Percentiles rank a stretch among this genome's conserved stretches.
Evolutionary conservation across 2,888 invertebrate species (phyloP).

Genomic region (Troglohyphantes excavatus): DNA sequence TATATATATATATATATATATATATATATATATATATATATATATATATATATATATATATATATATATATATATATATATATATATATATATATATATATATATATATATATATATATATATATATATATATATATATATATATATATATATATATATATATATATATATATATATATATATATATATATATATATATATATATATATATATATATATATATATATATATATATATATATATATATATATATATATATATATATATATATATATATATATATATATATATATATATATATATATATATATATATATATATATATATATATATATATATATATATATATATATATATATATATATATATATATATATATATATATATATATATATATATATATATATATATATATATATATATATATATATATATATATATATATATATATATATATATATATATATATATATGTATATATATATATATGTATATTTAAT

Average conservation of each 20-base stretch:
- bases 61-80: conserved; percentile 13
- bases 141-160: conserved; percentile 14
- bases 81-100: no score
- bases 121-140: no score
- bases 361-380: neutral
- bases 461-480: no score
- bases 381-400: no score
- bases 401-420: no score
- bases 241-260: conserved; percentile 43
- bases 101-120: no score
- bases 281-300: conserved; percentile 31
- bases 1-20: no score
- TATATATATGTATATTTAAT: no score
- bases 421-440: no score
- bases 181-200: conserved; percentile 5
- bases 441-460: no score
- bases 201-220: conserved; percentile 6
- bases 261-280: conserved; percentile 28
- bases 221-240: conserved; percentile 32
- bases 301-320: neutral
- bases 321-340: conserved; percentile 16
- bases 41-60: conserved; percentile 18
- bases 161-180: conserved; percentile 10
- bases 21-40: no score
- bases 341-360: conserved; percentile 16